Evolutionary conservation across 2,797 vertebrate genomes (phyloP).

Genomic region (Okamejei kenojei): DNA sequence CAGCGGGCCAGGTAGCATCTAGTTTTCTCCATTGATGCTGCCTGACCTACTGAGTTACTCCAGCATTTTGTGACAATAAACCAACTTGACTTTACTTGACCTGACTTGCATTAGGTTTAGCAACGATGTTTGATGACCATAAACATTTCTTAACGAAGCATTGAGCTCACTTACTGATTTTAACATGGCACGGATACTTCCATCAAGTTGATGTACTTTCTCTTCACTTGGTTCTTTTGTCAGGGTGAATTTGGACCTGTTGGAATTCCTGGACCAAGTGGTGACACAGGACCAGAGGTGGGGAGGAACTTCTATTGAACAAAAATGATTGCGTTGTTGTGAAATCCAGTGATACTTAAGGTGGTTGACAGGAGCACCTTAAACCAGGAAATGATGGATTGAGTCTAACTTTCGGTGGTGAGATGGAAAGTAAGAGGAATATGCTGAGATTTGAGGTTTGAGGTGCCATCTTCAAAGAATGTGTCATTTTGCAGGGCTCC

Average conservation of each 20-base stretch:
- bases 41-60: no score
- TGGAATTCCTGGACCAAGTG: slow-evolving; percentile 50
- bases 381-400: not conserved
- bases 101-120: not conserved
- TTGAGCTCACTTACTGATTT: not conserved
- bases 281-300: slow-evolving; percentile 54
- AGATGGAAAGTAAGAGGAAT: not conserved
- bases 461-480: not conserved
- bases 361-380: no score
- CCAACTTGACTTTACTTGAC: no score
- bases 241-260: slow-evolving; percentile 60
- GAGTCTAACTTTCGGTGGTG: not conserved
- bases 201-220: not conserved
- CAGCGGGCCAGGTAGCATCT: no score
- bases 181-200: not conserved
- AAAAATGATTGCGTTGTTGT: not conserved
- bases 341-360: not conserved
- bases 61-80: no score
- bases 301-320: not conserved
- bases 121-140: not conserved
- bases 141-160: not conserved
- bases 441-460: not conserved
- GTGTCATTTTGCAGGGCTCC: not conserved
- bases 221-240: not conserved
- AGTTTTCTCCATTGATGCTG: no score